These are phyloP conservation scores for Gopherus flavomarginatus DNA, from an alignment of 2,113 vertebrate species.

Conservation along the genomic window DNA sequence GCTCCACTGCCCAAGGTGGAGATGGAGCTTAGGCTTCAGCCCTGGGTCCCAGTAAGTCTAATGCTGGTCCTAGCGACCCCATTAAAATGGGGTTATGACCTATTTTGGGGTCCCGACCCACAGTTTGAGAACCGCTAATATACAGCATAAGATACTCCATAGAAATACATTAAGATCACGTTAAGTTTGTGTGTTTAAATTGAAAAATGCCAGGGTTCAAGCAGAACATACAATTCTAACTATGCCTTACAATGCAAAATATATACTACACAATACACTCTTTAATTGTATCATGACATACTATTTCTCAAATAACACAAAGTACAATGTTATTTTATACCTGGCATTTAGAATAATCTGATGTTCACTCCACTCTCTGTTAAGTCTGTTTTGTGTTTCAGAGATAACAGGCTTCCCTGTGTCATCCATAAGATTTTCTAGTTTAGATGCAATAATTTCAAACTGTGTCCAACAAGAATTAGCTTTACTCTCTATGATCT, in stretches of 20 bases:
- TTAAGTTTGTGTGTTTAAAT: neutral
- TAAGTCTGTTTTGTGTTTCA: conserved; percentile 76
- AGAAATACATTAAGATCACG: neutral
- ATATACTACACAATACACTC: neutral
- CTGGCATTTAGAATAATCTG: conserved; percentile 81
- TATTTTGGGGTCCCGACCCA: no score
- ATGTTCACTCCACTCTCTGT: conserved; percentile 80
- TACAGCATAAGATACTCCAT: neutral
- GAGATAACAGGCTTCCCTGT: conserved; percentile 64
- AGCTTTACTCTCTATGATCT: conserved; percentile 84
- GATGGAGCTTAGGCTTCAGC: no score
- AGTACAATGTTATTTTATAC: conserved; percentile 60
- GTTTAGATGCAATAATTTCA: conserved; percentile 72
- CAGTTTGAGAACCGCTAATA: neutral
- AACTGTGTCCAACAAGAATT: conserved; percentile 83
- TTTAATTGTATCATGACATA: neutral
- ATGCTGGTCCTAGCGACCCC: no score
- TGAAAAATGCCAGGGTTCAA: neutral
- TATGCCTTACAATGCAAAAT: neutral
- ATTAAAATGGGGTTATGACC: no score
- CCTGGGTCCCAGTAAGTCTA: no score
- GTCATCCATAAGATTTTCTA: conserved; percentile 68
- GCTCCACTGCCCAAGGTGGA: no score
- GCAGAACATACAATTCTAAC: neutral
- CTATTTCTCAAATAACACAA: neutral